phyloP scores from a whole-genome alignment of 2,797 vertebrate species.

The Schizothorax lantsangensis region DNA sequence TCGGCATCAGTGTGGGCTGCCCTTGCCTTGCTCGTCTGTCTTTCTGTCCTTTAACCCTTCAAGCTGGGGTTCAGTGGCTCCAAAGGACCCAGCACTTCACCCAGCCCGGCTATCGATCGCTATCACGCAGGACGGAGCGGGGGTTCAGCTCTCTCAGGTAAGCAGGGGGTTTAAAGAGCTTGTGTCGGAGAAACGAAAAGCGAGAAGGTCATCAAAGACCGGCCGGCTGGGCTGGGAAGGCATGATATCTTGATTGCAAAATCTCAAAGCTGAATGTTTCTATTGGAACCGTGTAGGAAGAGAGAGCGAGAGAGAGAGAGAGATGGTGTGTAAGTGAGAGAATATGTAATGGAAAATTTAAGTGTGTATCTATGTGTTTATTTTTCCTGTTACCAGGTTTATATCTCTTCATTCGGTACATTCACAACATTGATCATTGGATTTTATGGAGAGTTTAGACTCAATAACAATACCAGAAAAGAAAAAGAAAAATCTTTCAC shows the following conservation, averaged over 20 bases:
- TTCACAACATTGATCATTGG: not conserved
- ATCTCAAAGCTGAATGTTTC: conserved; percentile 33
- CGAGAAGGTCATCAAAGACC: conserved; percentile 68
- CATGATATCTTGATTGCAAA: conserved; percentile 49
- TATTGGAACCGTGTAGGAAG: not conserved
- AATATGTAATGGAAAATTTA: not conserved
- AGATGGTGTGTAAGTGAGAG: not conserved
- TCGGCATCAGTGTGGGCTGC: conserved; percentile 62
- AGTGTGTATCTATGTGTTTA: conserved; percentile 10
- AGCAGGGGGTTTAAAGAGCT: conserved; percentile 67
- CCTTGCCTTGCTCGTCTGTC: conserved; percentile 61
- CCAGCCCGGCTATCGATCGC: conserved; percentile 68
- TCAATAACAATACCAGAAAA: not conserved
- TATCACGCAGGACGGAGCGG: conserved; percentile 63
- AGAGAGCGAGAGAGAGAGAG: not conserved
- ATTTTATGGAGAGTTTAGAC: conserved; percentile 1
- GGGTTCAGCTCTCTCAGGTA: conserved; percentile 63
- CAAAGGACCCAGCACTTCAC: conserved; percentile 68
- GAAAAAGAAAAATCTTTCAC: not conserved
- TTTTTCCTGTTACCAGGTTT: not conserved
- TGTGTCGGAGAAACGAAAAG: conserved; percentile 58
- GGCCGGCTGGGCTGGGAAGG: conserved; percentile 51
- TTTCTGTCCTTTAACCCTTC: conserved; percentile 76
- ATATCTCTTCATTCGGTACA: conserved; percentile 14
- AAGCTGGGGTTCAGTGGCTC: conserved; percentile 73